Percentiles rank a stretch among this genome's conserved stretches.
These are phyloP conservation scores for Synodontis membranacea DNA, from an alignment of 2,113 vertebrate genomes.

Conservation along the genomic window DNA sequence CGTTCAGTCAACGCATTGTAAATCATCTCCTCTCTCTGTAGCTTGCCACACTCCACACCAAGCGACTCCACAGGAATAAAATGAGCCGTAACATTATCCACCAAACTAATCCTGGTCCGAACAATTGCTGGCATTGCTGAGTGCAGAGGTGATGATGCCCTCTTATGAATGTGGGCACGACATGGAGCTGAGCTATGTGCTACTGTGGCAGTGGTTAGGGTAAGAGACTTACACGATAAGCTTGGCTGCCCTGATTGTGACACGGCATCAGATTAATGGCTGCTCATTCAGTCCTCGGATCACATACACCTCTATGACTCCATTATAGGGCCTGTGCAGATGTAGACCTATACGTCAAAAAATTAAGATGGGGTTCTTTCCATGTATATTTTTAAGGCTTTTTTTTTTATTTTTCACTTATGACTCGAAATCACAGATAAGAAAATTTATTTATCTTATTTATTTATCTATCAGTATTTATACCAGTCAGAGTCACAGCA, in stretches of 20 bases:
- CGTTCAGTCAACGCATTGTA: conserved; percentile 77
- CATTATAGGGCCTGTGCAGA: neutral
- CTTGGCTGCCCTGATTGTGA: conserved; percentile 47
- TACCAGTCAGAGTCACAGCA: neutral
- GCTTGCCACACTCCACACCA: conserved; percentile 57
- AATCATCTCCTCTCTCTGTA: conserved; percentile 61
- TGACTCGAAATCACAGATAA: neutral
- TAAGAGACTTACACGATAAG: neutral
- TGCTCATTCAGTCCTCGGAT: conserved; percentile 12
- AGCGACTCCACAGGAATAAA: conserved; percentile 74
- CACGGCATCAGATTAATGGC: conserved; percentile 47
- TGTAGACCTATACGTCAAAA: neutral
- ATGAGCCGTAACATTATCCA: conserved; percentile 73
- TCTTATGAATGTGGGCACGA: conserved; percentile 53
- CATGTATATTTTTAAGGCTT: neutral
- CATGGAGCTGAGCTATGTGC: conserved; percentile 53
- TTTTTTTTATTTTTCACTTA: neutral
- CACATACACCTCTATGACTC: neutral
- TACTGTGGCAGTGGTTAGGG: conserved; percentile 52
- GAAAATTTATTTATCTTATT: neutral
- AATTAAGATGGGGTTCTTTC: neutral
- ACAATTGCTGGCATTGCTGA: conserved; percentile 71
- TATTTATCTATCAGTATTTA: neutral
- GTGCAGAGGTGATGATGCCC: conserved; percentile 63
- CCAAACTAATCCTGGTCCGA: conserved; percentile 71